These are phyloP conservation scores for Aldrovandia affinis DNA, from an alignment of 2,797 vertebrate genomes.

Conservation along the genomic window DNA sequence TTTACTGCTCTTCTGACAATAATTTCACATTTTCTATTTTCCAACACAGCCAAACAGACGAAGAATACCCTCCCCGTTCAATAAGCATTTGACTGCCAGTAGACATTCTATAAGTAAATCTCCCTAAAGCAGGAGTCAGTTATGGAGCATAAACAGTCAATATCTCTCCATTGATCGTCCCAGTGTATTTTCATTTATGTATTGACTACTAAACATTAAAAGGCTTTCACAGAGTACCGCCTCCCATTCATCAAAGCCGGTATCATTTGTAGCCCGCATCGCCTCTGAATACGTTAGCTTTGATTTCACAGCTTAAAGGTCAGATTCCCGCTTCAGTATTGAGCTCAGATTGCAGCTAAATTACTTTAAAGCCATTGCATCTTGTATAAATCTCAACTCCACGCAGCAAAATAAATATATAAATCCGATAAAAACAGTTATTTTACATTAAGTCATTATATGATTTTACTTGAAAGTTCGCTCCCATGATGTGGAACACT, in stretches of 20 bases:
- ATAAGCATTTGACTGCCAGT: conserved; percentile 11
- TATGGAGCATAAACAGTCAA: conserved; percentile 42
- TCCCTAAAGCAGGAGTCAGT: conserved; percentile 37
- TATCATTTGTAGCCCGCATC: conserved; percentile 30
- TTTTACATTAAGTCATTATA: neutral
- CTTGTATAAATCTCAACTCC: neutral
- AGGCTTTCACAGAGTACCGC: conserved; percentile 38
- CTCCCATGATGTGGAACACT: neutral
- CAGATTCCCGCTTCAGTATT: conserved; percentile 18
- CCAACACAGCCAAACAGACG: neutral
- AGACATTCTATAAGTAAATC: conserved; percentile 35
- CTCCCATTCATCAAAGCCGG: conserved; percentile 28
- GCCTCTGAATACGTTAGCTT: conserved; percentile 38
- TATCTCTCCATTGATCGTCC: conserved; percentile 44
- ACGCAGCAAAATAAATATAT: neutral
- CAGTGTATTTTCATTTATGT: conserved; percentile 47
- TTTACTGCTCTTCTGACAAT: neutral
- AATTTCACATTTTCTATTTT: neutral
- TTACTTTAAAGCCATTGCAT: conserved; percentile 16
- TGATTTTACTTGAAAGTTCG: neutral
- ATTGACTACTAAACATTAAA: conserved; percentile 53
- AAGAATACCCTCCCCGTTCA: neutral
- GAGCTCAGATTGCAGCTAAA: conserved; percentile 24
- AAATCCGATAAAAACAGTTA: neutral
- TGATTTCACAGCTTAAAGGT: conserved; percentile 38